Evolutionary conservation across 37 sponge, comb jelly and placozoan species (phyloP), one percentile per base, ranked within the genome.

Genomic region (Eunapius fragilis): DNA sequence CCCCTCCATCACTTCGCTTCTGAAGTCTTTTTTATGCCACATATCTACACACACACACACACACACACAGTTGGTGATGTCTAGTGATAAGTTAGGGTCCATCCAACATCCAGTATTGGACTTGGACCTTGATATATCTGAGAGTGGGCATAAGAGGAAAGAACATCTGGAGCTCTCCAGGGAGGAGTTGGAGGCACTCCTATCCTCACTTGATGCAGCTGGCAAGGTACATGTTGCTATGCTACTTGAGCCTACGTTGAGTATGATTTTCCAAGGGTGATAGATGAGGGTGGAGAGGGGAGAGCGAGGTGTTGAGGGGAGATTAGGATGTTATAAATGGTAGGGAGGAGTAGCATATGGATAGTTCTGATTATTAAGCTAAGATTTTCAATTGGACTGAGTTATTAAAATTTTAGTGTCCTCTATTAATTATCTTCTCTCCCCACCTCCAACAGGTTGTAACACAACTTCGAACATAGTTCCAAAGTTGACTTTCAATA

Each of bases 171-270:
- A 93, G 70, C 82, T 93, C 11, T 85, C 83, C 32, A 85, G 77
- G 85, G 90, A 86, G 27, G 93, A 93, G 67, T 84, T 93, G 13
- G 78, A 36, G 31, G 76, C 47, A 74, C 31, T 93, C 31, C 70
- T 93, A 3, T 26, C 87, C 25, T 93, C 93, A 34, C 80, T 93
- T 68, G 93, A 93, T 34, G 80, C 90, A 37, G 93, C 93, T 49
- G 86, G 89, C 74, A 93, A 86, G 78, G 93, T 93, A 28, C 25
- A n/a, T n/a, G 5, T 30, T 28, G 28, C 71, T 70, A 28, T 32
- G 27, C 27, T 73, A 17, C n/a, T 25, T 22, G 30, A 73, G 74
- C 14, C 14, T 26, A 2, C 25, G 74, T 26, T 25, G 32, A 73
- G 32, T 73, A 2, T 26, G 19, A 26, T n/a, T n/a, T n/a, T n/a